These are phyloP conservation scores for Heliconius himera DNA, from an alignment of 1,140 invertebrate genomes.

Conservation along the genomic window DNA sequence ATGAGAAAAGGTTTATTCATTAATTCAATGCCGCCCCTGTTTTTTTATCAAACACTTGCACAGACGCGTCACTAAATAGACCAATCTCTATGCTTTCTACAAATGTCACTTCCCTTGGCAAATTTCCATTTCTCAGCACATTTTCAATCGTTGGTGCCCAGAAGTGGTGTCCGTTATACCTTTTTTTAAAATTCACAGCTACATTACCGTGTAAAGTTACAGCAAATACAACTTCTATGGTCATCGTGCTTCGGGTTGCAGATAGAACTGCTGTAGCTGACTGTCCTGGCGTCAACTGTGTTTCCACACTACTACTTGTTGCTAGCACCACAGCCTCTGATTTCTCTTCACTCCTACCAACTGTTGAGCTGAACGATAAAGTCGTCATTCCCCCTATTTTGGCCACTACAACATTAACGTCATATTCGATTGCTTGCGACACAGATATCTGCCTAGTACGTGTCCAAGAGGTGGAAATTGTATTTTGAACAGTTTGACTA, in stretches of 20 bases:
- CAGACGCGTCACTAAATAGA: no score
- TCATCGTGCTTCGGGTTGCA: no score
- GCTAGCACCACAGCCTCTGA: conserved; percentile 59
- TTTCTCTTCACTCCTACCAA: conserved; percentile 58
- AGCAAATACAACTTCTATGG: no score
- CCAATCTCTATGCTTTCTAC: no score
- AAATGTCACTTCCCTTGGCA: no score
- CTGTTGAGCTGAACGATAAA: conserved; percentile 47
- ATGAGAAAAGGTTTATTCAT: conserved; percentile 1
- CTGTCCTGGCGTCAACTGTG: no score
- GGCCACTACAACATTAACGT: conserved; percentile 42
- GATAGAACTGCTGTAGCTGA: no score
- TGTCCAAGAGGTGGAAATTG: conserved; percentile 58
- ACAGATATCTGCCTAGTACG: conserved; percentile 48
- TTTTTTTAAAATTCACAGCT: no score
- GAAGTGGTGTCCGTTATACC: no score
- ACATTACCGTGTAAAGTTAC: no score
- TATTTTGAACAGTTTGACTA: conserved; percentile 63
- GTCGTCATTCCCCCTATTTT: conserved; percentile 52
- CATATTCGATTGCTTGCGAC: conserved; percentile 56
- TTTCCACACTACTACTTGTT: conserved; percentile 50
- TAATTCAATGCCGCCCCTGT: conserved; percentile 36
- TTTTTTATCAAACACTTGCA: conserved; percentile 22
- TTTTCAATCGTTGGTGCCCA: conserved; percentile 52
- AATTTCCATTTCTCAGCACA: conserved; percentile 52